phyloP scores from a whole-genome alignment of 2,888 invertebrate species.

The Eupithecia exiguata region DNA sequence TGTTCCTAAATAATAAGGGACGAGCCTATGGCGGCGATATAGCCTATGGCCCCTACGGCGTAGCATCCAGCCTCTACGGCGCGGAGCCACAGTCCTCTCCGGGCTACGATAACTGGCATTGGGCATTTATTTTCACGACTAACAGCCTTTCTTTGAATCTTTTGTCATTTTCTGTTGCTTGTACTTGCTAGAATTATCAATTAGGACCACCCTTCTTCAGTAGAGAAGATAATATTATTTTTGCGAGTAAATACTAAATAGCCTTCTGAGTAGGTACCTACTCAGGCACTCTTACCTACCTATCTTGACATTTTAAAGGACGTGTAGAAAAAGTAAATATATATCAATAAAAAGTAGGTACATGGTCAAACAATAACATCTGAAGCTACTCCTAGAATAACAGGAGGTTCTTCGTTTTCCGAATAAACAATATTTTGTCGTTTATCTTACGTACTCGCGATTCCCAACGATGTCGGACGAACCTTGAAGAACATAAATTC shows the following conservation, averaged over 20 bases:
- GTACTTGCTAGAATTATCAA: not conserved
- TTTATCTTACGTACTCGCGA: slow-evolving; percentile 23
- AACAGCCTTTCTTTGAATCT: not conserved
- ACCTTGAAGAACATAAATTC: slow-evolving; percentile 27
- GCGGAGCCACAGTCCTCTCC: not conserved
- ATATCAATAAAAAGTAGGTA: not conserved
- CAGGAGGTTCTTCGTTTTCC: not conserved
- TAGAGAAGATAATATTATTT: not conserved
- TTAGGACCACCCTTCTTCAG: not conserved
- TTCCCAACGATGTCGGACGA: slow-evolving; percentile 16
- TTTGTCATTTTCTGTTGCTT: not conserved
- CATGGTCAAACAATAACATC: not conserved
- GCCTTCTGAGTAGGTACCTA: not conserved
- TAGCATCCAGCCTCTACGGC: not conserved
- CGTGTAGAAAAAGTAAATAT: not conserved
- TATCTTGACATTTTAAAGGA: too few species aligned
- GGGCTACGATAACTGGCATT: not conserved
- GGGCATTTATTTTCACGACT: not conserved
- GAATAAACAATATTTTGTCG: slow-evolving; percentile 7
- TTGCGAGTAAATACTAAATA: not conserved
- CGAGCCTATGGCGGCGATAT: not conserved
- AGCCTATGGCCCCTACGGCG: not conserved
- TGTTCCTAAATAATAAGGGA: not conserved
- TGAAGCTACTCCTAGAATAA: not conserved
- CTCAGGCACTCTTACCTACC: too few species aligned